Evolutionary conservation across 2,797 vertebrate genomes (phyloP).

Genomic region (Notolepis coatsorum): DNA sequence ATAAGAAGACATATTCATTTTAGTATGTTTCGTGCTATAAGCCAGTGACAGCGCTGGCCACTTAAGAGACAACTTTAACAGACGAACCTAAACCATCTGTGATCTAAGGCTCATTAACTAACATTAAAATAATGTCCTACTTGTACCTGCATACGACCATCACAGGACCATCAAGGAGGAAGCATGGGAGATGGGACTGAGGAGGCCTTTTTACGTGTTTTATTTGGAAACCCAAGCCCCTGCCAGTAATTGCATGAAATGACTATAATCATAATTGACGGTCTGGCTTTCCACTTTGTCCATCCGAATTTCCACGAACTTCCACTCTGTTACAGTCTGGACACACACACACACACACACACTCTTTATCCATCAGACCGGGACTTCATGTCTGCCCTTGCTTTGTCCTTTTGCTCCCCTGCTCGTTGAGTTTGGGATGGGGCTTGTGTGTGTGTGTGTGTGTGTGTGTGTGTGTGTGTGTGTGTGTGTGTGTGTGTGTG

Average conservation of each 20-base stretch:
- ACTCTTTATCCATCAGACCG: slow-evolving; percentile 73
- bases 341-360: slow-evolving; percentile 53
- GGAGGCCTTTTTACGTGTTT: slow-evolving; percentile 70
- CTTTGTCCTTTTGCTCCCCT: slow-evolving; percentile 43
- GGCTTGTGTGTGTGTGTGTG: slow-evolving; percentile 7
- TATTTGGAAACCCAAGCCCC: slow-evolving; percentile 72
- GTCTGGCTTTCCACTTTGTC: slow-evolving; percentile 80
- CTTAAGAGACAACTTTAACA: slow-evolving; percentile 28
- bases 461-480: background rate
- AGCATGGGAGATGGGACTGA: slow-evolving; percentile 58
- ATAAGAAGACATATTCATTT: no score
- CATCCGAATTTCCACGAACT: slow-evolving; percentile 69
- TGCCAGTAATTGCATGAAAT: slow-evolving; percentile 79
- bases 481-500: slow-evolving; percentile 1
- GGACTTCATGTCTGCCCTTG: slow-evolving; percentile 45
- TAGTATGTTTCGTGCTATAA: no score
- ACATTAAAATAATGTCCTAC: slow-evolving; percentile 57
- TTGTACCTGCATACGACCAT: slow-evolving; percentile 44
- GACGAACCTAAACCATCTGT: slow-evolving; percentile 15
- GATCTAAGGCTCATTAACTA: slow-evolving; percentile 25
- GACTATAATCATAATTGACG: slow-evolving; percentile 79
- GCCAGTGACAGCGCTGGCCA: no score
- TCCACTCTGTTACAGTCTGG: slow-evolving; percentile 65
- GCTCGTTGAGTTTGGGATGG: slow-evolving; percentile 14
- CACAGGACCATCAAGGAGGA: slow-evolving; percentile 64